Base-by-base conservation (phyloP, 1,140 invertebrate species). In the Eumaeus atala region DNA sequence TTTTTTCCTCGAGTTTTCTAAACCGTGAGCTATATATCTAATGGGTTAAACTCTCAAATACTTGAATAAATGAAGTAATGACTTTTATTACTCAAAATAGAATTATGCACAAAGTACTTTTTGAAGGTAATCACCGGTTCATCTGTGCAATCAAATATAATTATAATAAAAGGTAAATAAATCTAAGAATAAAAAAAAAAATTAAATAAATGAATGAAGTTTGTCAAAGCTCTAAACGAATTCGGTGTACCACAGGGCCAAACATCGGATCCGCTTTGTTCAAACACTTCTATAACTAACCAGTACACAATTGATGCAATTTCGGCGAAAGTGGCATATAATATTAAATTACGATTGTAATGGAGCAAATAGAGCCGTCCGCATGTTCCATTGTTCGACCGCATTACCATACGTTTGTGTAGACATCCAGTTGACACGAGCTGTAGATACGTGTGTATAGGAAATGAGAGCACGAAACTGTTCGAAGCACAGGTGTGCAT, bases 281-380 rank as follows among this genome's bases (percentile, higher is more conserved):
- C 17, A 9, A 9, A 16, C 2, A 44, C 12, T 44, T 44, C 8
- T 18, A 44, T 9, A 36, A 52, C 28, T 52, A 52, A 52, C 17
- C 48, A 49, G 33, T 28, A 28, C 38, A 52, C 51, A 52, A 52
- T 33, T 40, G 51, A 38, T 40, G n/a, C 51, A 33, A 42, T 52
- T 52, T 42, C 37, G 12, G 21, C 37, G 36, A n/a, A 18, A 40
- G 37, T 18, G 38, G 51, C 40, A 9, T 16, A 52, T 52, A 18
- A 52, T 33, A 52, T 52, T 52, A 33, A 44, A 52, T 52, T 52
- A 28, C 36, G 38, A 40, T 44, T 52, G 51, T 52, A 42, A 52
- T 52, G 28, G 51, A 18, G 40, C 38, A 52, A 52, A 52, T 33
- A 52, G 18, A 33, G 0, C 48, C 16, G 33, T 2, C 21, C 38